Conservation (phyloP, 2,113 vertebrate genomes). For the Myotis brandtii region DNA sequence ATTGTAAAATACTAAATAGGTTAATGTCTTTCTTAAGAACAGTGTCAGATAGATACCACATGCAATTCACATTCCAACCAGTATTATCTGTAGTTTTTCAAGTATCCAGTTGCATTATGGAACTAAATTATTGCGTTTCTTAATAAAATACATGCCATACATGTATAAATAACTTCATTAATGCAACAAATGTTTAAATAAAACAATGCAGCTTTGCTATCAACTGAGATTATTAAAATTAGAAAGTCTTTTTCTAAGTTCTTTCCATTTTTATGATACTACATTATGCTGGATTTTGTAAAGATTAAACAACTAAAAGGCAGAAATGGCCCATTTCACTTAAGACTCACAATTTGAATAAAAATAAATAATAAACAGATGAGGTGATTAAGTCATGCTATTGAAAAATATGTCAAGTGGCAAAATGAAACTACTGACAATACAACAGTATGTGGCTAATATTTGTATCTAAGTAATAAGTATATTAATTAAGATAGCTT, state of each 20-base stretch:
- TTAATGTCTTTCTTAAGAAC: neutral
- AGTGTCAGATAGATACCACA: neutral
- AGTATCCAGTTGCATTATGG: neutral
- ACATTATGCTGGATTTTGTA: neutral
- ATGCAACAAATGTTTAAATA: neutral
- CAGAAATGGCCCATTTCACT: neutral
- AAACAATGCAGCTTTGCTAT: neutral
- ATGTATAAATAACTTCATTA: neutral
- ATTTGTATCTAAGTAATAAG: neutral
- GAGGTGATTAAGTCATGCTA: neutral
- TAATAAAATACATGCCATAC: neutral
- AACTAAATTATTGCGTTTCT: neutral
- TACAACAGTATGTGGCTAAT: neutral
- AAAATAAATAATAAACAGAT: neutral
- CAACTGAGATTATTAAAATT: neutral
- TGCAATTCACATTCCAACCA: neutral
- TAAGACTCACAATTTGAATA: neutral
- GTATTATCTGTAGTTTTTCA: neutral
- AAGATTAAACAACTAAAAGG: constrained; percentile 2
- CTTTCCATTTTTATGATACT: neutral
- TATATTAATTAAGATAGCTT: neutral
- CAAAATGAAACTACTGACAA: neutral
- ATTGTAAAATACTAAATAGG: neutral
- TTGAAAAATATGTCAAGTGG: neutral
- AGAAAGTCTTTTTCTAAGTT: neutral